phyloP scores from a whole-genome alignment of 2,113 vertebrate genomes.

The Actinemys pallida region DNA sequence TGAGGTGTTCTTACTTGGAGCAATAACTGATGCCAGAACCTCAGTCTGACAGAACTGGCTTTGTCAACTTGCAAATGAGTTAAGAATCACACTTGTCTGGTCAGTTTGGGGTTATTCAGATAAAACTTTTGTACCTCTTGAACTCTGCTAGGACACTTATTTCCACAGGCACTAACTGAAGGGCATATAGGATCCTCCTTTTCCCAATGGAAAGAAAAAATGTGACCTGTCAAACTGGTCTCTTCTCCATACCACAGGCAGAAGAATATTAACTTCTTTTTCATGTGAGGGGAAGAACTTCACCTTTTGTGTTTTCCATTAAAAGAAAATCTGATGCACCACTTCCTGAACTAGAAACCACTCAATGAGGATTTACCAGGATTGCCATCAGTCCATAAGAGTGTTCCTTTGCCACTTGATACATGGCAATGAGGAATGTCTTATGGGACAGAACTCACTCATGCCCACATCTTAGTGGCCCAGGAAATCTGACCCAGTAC shows the following conservation, averaged over 20 bases:
- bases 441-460: background rate
- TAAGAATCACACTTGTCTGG: background rate
- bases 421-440: background rate
- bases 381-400: background rate
- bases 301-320: background rate
- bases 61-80: background rate
- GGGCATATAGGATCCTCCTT: background rate
- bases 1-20: background rate
- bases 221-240: background rate
- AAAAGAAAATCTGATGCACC: background rate
- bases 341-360: background rate
- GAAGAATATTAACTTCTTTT: background rate
- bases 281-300: background rate
- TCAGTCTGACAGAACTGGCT: background rate
- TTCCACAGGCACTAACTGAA: background rate
- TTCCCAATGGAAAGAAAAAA: background rate
- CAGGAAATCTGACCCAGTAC: background rate
- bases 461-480: background rate
- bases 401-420: background rate
- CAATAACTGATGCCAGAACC: background rate
- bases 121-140: background rate
- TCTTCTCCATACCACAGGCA: background rate
- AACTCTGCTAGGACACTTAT: background rate
- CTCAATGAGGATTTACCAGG: background rate
- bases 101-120: background rate